phyloP scores from a whole-genome alignment of 2,888 invertebrate species.

The Cancer borealis region DNA sequence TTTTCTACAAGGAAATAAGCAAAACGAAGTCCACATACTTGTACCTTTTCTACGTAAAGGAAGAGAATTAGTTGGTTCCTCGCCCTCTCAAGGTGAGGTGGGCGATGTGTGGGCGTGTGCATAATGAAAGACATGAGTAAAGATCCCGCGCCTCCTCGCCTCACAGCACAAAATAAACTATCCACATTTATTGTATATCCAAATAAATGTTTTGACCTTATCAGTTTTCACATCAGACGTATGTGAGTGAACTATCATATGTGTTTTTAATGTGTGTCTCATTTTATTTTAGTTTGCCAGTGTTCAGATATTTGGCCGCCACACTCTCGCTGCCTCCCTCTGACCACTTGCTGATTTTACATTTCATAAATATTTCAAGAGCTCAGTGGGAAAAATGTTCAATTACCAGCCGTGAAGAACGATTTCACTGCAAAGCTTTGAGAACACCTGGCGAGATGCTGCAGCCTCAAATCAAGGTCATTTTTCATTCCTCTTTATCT shows the following conservation, averaged over 20 bases:
- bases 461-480: background rate
- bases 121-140: background rate
- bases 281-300: background rate
- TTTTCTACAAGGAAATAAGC: background rate
- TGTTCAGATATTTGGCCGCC: background rate
- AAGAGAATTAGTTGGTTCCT: background rate
- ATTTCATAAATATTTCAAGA: conserved; percentile 40
- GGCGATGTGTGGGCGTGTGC: background rate
- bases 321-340: background rate
- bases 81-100: background rate
- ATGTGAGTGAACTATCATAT: conserved; percentile 11
- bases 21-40: background rate
- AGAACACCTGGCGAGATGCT: background rate
- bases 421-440: background rate
- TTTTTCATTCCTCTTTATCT: background rate
- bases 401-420: conserved; percentile 16
- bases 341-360: conserved; percentile 28
- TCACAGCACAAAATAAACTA: background rate
- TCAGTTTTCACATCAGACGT: conserved; percentile 1
- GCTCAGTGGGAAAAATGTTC: conserved; percentile 40
- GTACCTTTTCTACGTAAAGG: background rate
- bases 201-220: conserved; percentile 20
- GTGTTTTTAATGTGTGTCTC: conserved; percentile 6
- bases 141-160: background rate
- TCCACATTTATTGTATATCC: background rate